Base-by-base conservation (phyloP, 2,113 vertebrate genomes). In the Sterna hirundo region DNA sequence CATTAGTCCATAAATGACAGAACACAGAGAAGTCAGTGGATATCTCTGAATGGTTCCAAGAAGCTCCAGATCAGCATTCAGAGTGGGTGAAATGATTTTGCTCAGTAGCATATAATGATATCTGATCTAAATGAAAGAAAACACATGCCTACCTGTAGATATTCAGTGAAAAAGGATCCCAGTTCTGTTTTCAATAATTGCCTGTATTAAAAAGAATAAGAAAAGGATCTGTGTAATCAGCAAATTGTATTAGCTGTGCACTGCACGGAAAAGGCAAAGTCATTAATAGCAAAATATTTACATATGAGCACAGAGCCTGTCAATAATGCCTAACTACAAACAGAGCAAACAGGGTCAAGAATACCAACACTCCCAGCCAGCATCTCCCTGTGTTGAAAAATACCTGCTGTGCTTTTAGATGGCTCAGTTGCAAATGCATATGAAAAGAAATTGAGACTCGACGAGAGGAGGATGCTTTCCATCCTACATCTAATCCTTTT, bases 151-250 rank as follows among this genome's bases (percentile, higher is more conserved):
- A 99, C 99, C 98, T 99, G 99, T 57, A 99, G 98, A 96, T 99
- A 99, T 91, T 99, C 99, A 1, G 99, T 99, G 97, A 99, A 99
- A 97, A 99, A 99, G 44, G 99, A 99, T 92, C 99, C 99, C 95
- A 99, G 97, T 97, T 99, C 99, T 1, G 99, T 99, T 98, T 99
- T 99, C 97, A 99, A 93, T 94, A 99, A 98, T 93, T 99, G 99
- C 96, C 99, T 99, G 96, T 26, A 89, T 89, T 36, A 88, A 93
- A 95, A 91, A 92, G 51, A 94, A 40, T 25, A 91, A 86, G 68
- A 87, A 76, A 93, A 79, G 40, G 66, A 80, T 62, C 23, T 72
- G 27, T 57, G 49, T 88, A 55, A 97, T 47, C 64, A 89, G 74
- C 38, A 79, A 80, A 94, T 72, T 2, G 0, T n/a, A 40, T 30